Base-by-base conservation (phyloP, 2,888 invertebrate species). In the Tenthredo scrophulariae region DNA sequence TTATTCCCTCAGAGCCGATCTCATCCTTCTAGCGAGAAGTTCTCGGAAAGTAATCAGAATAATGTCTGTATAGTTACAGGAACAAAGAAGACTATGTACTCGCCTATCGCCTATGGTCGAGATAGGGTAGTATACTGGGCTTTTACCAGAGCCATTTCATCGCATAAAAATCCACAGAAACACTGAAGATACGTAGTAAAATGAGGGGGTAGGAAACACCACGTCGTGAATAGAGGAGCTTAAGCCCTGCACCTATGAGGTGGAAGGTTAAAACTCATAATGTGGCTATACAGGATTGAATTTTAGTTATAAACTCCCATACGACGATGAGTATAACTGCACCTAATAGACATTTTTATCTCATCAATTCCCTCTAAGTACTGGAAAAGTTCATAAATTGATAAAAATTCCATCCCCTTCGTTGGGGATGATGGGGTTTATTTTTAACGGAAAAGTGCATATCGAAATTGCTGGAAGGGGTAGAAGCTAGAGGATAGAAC, bases 41-140 rank as follows among this genome's bases (percentile, higher is more conserved):
- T 43, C 77, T 77, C 33, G 7, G 50, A 50, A 77, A 77, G 77
- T 77, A 77, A 77, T 77, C 77, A 77, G 77, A 77, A 77, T 77
- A 77, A 77, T 77, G 77, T 77, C n/a, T 10, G 77, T 18, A 67
- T 18, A 67, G 67, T 67, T 67, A 29, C 33, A 13, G 33, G 67
- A 33, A 67, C 18, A 6, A 67, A 26, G 62, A 26, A 62, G 26
- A 67, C 67, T 33, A 18, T 33, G 67, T 67, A 67, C 67, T 67
- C 26, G 22, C 3, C 62, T 62, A 62, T 62, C 62, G 26, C 26
- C 15, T 46, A 46, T 62, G 13, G 13, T 62, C 0, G 62, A 26
- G 62, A 62, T 26, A 13, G 22, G 62, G 58, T 26, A 58, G 58
- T 58, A 10, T 58, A 58, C 9, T 3, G 65, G 22, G 67, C 67